Conservation (phyloP, 2,888 invertebrate species). For the Dolomedes plantarius region DNA sequence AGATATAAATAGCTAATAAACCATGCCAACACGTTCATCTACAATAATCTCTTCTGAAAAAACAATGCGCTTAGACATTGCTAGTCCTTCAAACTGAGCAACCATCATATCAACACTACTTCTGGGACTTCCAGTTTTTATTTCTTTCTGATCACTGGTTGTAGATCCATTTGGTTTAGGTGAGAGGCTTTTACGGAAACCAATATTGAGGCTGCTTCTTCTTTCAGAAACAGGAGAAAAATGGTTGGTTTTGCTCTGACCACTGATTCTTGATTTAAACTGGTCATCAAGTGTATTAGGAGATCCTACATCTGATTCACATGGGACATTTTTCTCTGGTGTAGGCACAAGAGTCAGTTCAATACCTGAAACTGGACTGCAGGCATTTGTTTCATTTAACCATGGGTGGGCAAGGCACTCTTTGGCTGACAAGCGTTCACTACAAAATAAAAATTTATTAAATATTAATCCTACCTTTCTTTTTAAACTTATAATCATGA, state of each 20-base stretch:
- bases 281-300: background rate
- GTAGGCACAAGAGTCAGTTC: conserved; percentile 38
- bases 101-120: conserved; percentile 57
- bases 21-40: conserved; percentile 70
- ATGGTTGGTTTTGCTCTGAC: background rate
- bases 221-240: background rate
- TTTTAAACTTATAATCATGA: too few species aligned
- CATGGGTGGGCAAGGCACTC: conserved; percentile 94
- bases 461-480: too few species aligned
- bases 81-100: conserved; percentile 62
- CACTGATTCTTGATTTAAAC: background rate
- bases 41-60: conserved; percentile 71
- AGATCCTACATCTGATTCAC: conserved; percentile 14
- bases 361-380: conserved; percentile 17
- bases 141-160: conserved; percentile 13
- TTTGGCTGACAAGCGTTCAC: conserved; percentile 90
- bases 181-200: conserved; percentile 31
- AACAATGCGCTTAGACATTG: conserved; percentile 58
- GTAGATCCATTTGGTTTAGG: background rate
- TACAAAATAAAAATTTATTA: too few species aligned
- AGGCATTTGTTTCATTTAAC: conserved; percentile 79
- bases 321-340: background rate
- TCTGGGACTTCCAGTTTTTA: conserved; percentile 15
- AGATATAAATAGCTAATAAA: conserved; percentile 44
- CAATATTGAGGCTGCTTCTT: background rate